Conservation (phyloP, 2,888 invertebrate species). For the Patella caerulea region DNA sequence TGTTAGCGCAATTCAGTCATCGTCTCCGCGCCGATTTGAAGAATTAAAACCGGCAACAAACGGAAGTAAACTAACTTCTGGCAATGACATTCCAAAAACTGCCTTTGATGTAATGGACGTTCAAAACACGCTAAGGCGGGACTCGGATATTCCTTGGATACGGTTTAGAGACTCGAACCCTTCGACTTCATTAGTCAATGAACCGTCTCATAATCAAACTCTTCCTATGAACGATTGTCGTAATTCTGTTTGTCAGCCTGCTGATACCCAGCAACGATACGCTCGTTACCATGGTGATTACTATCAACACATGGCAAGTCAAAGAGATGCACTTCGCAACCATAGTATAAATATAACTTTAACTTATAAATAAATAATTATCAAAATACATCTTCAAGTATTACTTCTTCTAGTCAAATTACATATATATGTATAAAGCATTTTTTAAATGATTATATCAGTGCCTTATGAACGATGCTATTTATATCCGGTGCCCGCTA, state of each 20-base stretch:
- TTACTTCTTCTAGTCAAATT: too few species aligned
- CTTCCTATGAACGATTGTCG: constrained; percentile 11
- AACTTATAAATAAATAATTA: constrained; percentile 50
- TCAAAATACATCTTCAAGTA: too few species aligned
- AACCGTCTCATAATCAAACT: neutral
- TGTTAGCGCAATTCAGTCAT: neutral
- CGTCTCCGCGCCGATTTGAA: constrained; percentile 40
- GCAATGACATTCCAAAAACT: constrained; percentile 22
- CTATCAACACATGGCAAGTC: neutral
- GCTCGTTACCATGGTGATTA: constrained; percentile 25
- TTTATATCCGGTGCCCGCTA: too few species aligned
- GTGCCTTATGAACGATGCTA: too few species aligned
- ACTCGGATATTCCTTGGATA: constrained; percentile 20
- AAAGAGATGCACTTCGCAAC: constrained; percentile 37
- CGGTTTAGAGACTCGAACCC: constrained; percentile 26
- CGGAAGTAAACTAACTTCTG: constrained; percentile 16
- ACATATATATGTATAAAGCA: too few species aligned
- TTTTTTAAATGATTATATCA: too few species aligned
- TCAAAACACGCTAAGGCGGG: constrained; percentile 25
- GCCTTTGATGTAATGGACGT: constrained; percentile 28
- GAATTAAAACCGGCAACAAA: constrained; percentile 48
- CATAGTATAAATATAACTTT: constrained; percentile 65
- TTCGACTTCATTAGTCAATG: neutral
- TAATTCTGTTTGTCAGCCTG: constrained; percentile 14
- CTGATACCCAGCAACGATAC: constrained; percentile 22